Base-by-base conservation (phyloP, 2,797 vertebrate species). In the Halcyon chelicuti region DNA sequence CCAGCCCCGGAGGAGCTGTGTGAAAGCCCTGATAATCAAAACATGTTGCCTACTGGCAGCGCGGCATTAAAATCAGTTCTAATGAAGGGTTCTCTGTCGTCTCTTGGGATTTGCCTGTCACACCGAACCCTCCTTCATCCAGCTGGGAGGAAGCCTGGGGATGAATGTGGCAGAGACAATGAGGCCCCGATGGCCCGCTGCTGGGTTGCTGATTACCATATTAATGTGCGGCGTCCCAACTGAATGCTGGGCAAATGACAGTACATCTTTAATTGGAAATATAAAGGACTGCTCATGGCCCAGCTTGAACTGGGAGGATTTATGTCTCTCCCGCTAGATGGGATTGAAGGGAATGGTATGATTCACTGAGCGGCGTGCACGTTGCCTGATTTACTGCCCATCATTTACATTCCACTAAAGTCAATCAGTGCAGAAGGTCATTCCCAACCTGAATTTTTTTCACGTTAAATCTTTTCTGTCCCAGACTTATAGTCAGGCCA, bases 351-450 rank as follows among this genome's bases (percentile, higher is more conserved):
- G 97, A 98, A 97, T 90, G 97, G 98, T 97, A 93, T 96, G 97
- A 98, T 98, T 98, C 98, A 98, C 90, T 86, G 95, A 97, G 97
- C 81, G 46, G 91, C 28, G 52, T 75, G 93, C 86, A 97, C 76
- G 76, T 94, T 70, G 78, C 93, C 97, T 99, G 98, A 99, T 99
- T 99, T 99, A 99, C 97, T 97, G 95, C 97, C 97, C 97, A 98
- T 98, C 98, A 98, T 99, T 99, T 98, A 98, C 98, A 98, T 98
- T 98, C 97, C 94, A 96, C 98, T 98, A 97, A 98, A 99, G 98
- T 98, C 98, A 98, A 98, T 98, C 98, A 98, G 98, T 94, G 97
- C 96, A 97, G 98, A 99, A 99, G 98, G 99, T 99, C 98, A 98
- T 93, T 94, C 92, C 94, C 97, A 97, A 97, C 98, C 98, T 98